Evolutionary conservation across 2,113 vertebrate species (phyloP).

Genomic region (human (Homo sapiens)): DNA sequence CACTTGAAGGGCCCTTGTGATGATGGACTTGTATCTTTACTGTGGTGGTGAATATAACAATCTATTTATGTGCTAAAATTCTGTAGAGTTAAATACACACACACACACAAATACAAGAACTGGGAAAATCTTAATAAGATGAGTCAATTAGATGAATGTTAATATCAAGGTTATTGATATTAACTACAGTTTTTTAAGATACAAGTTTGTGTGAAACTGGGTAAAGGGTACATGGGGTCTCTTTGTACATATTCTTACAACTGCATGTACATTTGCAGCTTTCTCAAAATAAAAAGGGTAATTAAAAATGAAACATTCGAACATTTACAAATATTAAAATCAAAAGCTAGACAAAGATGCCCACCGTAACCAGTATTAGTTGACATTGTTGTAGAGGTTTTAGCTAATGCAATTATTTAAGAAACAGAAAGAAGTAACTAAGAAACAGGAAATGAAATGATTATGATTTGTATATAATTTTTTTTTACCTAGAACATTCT

Average conservation of each 20-base stretch:
- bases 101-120: background rate
- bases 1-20: background rate
- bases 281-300: background rate
- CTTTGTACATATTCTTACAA: background rate
- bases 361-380: background rate
- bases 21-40: background rate
- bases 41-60: background rate
- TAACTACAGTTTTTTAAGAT: background rate
- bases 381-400: background rate
- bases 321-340: slow-evolving; percentile 11
- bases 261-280: background rate
- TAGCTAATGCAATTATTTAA: slow-evolving; percentile 25
- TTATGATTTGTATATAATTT: background rate
- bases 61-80: background rate
- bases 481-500: slow-evolving; percentile 39
- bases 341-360: background rate
- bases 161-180: background rate
- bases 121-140: background rate
- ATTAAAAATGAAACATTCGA: slow-evolving; percentile 8
- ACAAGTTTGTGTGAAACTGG: background rate
- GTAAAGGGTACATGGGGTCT: background rate
- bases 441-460: slow-evolving; percentile 23
- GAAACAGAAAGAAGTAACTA: slow-evolving; percentile 25
- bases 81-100: background rate
- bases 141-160: background rate